Conservation (phyloP, 2,888 invertebrate genomes). For the Drosophila imparisetae region DNA sequence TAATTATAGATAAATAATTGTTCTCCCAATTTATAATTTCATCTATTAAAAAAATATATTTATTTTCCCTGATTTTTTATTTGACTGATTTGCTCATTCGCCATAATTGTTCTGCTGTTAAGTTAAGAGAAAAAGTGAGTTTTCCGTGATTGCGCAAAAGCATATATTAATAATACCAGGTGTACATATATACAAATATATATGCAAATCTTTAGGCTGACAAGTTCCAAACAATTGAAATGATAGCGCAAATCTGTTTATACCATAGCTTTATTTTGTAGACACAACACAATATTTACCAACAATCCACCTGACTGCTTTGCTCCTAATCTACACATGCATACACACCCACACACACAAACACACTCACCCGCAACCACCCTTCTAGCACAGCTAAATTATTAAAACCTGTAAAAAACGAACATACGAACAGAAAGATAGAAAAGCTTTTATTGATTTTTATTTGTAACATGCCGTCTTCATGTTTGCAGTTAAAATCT, state of each 20-base stretch:
- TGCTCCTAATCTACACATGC: conserved; percentile 35
- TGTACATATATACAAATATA: background rate
- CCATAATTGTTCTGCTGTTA: background rate
- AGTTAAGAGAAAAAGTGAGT: background rate
- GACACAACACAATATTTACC: conserved; percentile 31
- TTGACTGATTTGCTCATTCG: background rate
- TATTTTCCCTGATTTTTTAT: background rate
- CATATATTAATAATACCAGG: background rate
- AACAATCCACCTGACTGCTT: conserved; percentile 19
- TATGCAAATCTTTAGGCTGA: conserved; percentile 5
- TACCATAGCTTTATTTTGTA: conserved; percentile 2
- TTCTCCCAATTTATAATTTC: background rate
- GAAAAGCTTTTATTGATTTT: conserved; percentile 73
- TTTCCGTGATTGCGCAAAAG: background rate
- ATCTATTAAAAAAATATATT: background rate
- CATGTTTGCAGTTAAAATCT: conserved; percentile 50
- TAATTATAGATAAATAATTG: background rate
- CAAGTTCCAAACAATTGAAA: conserved; percentile 15
- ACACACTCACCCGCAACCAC: conserved; percentile 17
- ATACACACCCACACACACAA: background rate
- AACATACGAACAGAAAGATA: conserved; percentile 14
- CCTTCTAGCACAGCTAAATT: conserved; percentile 47
- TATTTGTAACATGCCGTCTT: conserved; percentile 24
- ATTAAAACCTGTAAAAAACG: conserved; percentile 61
- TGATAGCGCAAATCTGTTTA: conserved; percentile 12